These are phyloP conservation scores for Leptobrachium leishanense DNA, from an alignment of 2,113 vertebrate genomes.

Conservation along the genomic window DNA sequence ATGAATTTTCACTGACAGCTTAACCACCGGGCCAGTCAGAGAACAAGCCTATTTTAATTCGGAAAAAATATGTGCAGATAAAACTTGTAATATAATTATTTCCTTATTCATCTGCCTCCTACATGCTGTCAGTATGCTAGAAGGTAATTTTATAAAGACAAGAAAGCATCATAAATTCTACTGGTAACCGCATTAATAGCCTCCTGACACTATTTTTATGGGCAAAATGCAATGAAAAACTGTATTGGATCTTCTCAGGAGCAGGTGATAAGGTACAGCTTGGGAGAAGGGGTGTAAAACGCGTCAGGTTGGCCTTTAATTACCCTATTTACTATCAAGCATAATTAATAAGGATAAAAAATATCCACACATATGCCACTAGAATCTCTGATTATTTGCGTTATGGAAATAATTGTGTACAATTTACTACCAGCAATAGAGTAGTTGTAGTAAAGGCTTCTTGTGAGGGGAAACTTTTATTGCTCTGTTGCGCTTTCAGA, in stretches of 20 bases:
- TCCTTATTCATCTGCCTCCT: slow-evolving; percentile 44
- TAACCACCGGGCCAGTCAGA: slow-evolving; percentile 35
- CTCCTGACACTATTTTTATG: slow-evolving; percentile 35
- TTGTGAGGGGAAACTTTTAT: too few relatives aligned
- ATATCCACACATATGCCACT: too few relatives aligned
- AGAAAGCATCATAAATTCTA: slow-evolving; percentile 36
- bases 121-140: slow-evolving; percentile 43
- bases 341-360: too few relatives aligned
- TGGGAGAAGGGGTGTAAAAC: background rate
- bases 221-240: slow-evolving; percentile 23
- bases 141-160: slow-evolving; percentile 44
- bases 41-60: slow-evolving; percentile 36
- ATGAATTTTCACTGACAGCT: slow-evolving; percentile 45
- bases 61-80: slow-evolving; percentile 48
- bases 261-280: background rate
- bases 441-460: too few relatives aligned
- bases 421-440: too few relatives aligned
- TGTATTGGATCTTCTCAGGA: background rate
- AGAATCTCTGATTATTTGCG: too few relatives aligned
- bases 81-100: slow-evolving; percentile 38
- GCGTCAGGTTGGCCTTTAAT: background rate
- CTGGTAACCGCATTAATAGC: slow-evolving; percentile 41
- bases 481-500: too few relatives aligned
- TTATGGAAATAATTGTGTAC: too few relatives aligned
- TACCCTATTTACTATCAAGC: too few relatives aligned